These are phyloP conservation scores for Xyrauchen texanus DNA, from an alignment of 2,113 vertebrate genomes.

Conservation along the genomic window DNA sequence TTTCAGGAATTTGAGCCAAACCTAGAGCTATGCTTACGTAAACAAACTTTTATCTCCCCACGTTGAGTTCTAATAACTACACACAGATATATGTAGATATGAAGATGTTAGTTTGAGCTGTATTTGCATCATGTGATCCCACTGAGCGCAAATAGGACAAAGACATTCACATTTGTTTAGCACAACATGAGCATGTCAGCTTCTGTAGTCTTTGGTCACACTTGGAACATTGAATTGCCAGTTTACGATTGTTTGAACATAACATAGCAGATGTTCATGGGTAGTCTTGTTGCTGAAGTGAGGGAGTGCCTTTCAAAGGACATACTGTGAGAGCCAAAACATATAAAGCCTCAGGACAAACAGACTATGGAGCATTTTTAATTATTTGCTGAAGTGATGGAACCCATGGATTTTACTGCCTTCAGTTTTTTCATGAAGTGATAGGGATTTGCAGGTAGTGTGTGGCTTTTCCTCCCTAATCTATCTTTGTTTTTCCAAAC, in stretches of 20 bases:
- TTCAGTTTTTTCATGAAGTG: no score
- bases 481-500: no score
- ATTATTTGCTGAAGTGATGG: not conserved
- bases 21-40: not conserved
- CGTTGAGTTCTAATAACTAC: conserved; percentile 39
- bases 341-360: conserved; percentile 9
- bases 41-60: conserved; percentile 12
- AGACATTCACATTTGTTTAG: conserved; percentile 19
- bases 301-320: conserved; percentile 20
- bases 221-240: conserved; percentile 29
- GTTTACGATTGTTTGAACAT: conserved; percentile 23
- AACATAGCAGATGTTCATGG: conserved; percentile 32
- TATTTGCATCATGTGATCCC: conserved; percentile 36
- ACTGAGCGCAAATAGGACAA: not conserved
- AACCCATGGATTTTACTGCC: not conserved
- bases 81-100: conserved; percentile 5
- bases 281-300: conserved; percentile 15
- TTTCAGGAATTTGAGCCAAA: not conserved
- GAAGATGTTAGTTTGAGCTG: conserved; percentile 22
- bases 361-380: conserved; percentile 6
- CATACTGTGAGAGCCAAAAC: conserved; percentile 9
- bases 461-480: no score
- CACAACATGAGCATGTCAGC: conserved; percentile 3
- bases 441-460: no score
- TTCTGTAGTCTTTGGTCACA: conserved; percentile 16